phyloP scores from a whole-genome alignment of 2,888 invertebrate species.

The Caenorhabditis sp. region DNA sequence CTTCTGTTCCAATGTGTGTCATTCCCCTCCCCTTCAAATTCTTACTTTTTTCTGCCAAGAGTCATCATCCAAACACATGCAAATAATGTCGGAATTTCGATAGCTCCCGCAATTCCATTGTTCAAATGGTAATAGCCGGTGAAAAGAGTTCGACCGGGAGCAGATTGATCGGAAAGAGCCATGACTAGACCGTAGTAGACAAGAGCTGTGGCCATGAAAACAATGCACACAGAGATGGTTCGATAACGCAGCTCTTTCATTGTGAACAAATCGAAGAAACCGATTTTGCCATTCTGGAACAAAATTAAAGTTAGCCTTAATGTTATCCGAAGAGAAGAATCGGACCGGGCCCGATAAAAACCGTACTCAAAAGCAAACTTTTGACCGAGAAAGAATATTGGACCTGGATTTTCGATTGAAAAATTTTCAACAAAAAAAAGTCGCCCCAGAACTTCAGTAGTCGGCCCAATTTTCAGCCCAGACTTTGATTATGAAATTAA shows the following conservation, averaged over 20 bases:
- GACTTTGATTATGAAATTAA: too few species aligned
- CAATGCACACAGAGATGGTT: constrained; percentile 65
- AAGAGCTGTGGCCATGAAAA: constrained; percentile 71
- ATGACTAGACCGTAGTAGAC: constrained; percentile 71
- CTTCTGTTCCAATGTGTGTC: too few species aligned
- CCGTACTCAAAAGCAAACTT: too few species aligned
- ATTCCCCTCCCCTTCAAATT: too few species aligned
- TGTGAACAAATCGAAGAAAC: constrained; percentile 43
- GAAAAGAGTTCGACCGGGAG: constrained; percentile 68
- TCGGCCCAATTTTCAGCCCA: too few species aligned
- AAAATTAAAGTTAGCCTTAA: background rate
- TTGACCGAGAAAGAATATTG: too few species aligned
- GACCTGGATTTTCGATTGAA: too few species aligned
- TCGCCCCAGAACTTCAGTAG: too few species aligned
- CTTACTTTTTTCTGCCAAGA: constrained; percentile 62
- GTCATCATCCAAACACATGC: constrained; percentile 68
- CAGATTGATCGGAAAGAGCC: constrained; percentile 69
- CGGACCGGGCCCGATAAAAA: too few species aligned
- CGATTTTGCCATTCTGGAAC: constrained; percentile 42
- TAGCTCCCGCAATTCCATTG: constrained; percentile 69
- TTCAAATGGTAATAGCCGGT: constrained; percentile 70
- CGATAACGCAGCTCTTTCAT: constrained; percentile 55
- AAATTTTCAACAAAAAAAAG: too few species aligned
- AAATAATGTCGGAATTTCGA: constrained; percentile 69
- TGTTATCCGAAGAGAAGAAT: background rate